A percentile compares a stretch with the other conserved stretches of the same genome.
Conservation (phyloP, 1,140 invertebrate genomes). For the Vanessa tameamea region DNA sequence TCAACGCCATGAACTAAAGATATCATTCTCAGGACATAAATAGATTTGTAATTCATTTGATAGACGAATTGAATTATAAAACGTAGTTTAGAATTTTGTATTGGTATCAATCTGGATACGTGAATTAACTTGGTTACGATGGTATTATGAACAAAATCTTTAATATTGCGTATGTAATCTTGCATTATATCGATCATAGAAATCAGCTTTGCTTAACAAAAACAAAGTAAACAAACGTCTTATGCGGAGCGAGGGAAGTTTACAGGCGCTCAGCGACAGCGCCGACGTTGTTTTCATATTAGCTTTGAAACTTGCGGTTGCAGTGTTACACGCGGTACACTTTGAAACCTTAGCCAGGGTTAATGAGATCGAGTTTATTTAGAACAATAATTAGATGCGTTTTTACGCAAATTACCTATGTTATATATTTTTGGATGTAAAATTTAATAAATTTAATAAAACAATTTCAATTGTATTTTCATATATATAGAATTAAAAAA, state of each 20-base stretch:
- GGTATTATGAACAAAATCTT: too few relatives aligned
- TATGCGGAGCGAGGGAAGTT: conserved; percentile 11
- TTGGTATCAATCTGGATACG: too few relatives aligned
- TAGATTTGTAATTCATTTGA: too few relatives aligned
- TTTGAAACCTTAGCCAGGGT: neutral
- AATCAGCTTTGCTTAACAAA: conserved; percentile 13
- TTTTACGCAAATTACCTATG: neutral
- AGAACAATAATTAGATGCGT: neutral
- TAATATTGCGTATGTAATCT: neutral
- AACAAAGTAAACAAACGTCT: conserved; percentile 22
- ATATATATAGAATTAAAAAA: too few relatives aligned
- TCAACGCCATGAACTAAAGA: too few relatives aligned
- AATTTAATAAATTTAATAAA: too few relatives aligned
- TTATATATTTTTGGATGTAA: too few relatives aligned
- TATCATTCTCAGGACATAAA: too few relatives aligned
- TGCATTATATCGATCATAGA: neutral
- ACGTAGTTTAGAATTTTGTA: too few relatives aligned
- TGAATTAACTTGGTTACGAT: too few relatives aligned
- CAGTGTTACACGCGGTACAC: conserved; percentile 12
- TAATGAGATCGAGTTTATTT: conserved; percentile 10
- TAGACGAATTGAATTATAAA: too few relatives aligned
- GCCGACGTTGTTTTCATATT: conserved; percentile 28
- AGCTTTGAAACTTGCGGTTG: conserved; percentile 22
- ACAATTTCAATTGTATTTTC: too few relatives aligned
- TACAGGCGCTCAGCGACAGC: conserved; percentile 14